Percentiles rank a stretch among this genome's conserved stretches.
These are phyloP conservation scores for Epizoanthus rinbou DNA, from an alignment of 92 coral and sea anemone species.

Conservation along the genomic window DNA sequence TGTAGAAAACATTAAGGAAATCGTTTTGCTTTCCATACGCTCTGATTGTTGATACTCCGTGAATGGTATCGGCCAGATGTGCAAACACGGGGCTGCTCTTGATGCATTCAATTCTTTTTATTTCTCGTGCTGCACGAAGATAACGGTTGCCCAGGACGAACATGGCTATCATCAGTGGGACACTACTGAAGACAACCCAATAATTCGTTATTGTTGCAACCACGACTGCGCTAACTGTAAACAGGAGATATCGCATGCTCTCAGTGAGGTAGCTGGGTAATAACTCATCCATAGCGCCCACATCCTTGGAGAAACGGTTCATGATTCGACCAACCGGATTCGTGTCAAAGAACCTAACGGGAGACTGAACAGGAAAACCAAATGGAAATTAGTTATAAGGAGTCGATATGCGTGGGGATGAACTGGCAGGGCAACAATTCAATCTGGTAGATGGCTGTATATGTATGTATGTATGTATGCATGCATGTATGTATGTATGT, in stretches of 20 bases:
- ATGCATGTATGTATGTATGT: too few species aligned
- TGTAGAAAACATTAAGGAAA: too few species aligned
- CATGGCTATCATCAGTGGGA: neutral
- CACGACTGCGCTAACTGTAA: neutral
- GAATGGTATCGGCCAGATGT: too few species aligned
- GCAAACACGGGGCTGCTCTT: neutral
- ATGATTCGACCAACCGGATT: neutral
- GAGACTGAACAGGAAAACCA: neutral
- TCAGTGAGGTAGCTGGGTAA: neutral
- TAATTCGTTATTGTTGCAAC: neutral
- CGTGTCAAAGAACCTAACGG: neutral
- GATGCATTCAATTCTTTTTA: neutral
- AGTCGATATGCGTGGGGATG: too few species aligned
- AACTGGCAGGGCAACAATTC: too few species aligned
- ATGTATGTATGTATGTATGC: too few species aligned
- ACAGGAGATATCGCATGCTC: neutral
- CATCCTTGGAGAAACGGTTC: neutral
- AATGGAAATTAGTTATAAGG: too few species aligned
- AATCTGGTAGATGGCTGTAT: too few species aligned
- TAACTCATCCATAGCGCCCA: conserved; percentile 2
- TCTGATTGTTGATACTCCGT: too few species aligned
- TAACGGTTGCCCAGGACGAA: neutral
- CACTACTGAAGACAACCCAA: neutral
- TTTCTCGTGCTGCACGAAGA: neutral
- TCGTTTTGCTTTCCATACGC: too few species aligned